Evolutionary conservation across 2,113 vertebrate species (phyloP), one percentile per base, ranked within the genome.

Genomic region (Bos javanicus): DNA sequence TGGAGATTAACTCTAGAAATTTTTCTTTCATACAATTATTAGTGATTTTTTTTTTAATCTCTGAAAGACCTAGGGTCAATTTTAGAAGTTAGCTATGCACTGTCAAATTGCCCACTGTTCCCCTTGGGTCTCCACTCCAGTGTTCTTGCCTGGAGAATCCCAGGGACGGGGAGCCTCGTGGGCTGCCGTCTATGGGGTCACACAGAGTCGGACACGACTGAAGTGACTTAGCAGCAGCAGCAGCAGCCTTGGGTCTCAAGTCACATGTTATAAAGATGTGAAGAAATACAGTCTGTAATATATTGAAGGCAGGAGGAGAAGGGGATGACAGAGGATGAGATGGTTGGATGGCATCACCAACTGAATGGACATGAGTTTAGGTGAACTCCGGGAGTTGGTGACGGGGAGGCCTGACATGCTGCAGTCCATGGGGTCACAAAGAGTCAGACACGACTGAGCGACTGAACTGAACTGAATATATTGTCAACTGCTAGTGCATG

Each of bases 231-330:
- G 56, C 56, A 57, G 56, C 56, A 57, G 56, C 43, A 46, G 43
- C 56, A 57, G 56, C 56, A 25, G 71, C 86, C 30, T 78, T 48
- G 5, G 33, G 56, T 52, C 57, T 82, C 56, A 56, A 71, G 82
- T 91, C 80, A 46, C 9, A 50, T 87, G 87, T 90, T 86, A 62
- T 17, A 71, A 95, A 89, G 36, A 89, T 83, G 14, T 83, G 84
- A 92, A 78, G 36, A 36, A 67, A 67, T 67, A 84, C 1, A 76
- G 21, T 46, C 78, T 94, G 26, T 54, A 92, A 91, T 9, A 59
- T 60, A n/a, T 5, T 67, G 33, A 67, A 67, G 62, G 62, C 62
- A 67, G 64, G 64, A 67, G 64, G 33, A 67, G 64, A 67, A 67
- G 33, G 64, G 33, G 33, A 67, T 1, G 1, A 67, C 16, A 67